Percentiles rank a stretch among this genome's conserved stretches.
phyloP scores from a whole-genome alignment of 92 coral and sea anemone species.

The Zoanthus sansibaricus region DNA sequence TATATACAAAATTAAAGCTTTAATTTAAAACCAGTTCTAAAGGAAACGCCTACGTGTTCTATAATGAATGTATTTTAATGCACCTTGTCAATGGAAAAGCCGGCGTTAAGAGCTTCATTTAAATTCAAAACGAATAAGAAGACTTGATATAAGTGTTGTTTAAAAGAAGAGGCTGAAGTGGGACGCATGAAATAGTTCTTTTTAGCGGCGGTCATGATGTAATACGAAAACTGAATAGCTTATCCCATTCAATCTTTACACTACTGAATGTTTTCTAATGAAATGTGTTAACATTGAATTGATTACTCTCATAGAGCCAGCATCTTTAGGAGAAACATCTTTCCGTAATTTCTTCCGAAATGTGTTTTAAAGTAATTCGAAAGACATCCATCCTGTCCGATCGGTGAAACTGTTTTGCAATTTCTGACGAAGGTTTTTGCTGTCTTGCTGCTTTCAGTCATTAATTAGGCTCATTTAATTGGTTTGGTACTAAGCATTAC shows the following conservation, averaged over 20 bases:
- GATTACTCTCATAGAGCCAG: background rate
- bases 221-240: background rate
- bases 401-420: background rate
- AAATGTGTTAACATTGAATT: background rate
- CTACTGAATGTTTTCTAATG: background rate
- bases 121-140: background rate
- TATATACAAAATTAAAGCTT: background rate
- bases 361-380: background rate
- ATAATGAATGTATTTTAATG: background rate
- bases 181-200: too few species aligned
- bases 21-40: background rate
- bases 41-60: background rate
- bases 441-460: slow-evolving; percentile 11
- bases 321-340: background rate
- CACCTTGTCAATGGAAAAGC: background rate
- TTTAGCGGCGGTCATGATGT: background rate
- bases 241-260: background rate
- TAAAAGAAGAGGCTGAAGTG: background rate
- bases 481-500: background rate
- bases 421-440: background rate
- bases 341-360: background rate
- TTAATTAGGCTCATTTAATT: slow-evolving; percentile 24
- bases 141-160: background rate
- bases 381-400: background rate
- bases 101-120: background rate